These are phyloP conservation scores for Danio albolineatus DNA, from an alignment of 2,797 vertebrate genomes.

Conservation along the genomic window DNA sequence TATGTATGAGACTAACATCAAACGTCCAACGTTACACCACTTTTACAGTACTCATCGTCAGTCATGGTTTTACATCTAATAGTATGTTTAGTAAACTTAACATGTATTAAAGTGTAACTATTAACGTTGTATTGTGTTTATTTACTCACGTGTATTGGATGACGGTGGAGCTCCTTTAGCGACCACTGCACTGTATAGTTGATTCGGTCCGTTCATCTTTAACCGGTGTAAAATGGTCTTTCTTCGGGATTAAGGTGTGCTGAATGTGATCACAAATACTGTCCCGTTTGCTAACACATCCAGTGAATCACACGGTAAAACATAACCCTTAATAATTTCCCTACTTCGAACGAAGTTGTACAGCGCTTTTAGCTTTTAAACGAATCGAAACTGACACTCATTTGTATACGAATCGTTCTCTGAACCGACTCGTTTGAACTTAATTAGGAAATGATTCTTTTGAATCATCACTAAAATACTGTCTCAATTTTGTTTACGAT, in stretches of 20 bases:
- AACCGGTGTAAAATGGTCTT: not conserved
- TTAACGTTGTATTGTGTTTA: not conserved
- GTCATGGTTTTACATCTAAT: no score
- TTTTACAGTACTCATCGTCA: no score
- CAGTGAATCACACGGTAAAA: not conserved
- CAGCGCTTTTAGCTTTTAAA: not conserved
- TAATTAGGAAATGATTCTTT: not conserved
- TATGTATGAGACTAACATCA: no score
- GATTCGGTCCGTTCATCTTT: not conserved
- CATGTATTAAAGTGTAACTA: not conserved
- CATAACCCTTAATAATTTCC: no score
- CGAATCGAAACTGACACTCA: not conserved
- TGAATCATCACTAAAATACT: not conserved
- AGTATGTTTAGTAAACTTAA: not conserved
- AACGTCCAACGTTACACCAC: no score
- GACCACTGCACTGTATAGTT: not conserved
- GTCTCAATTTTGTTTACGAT: not conserved
- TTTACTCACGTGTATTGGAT: not conserved
- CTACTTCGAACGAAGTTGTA: not conserved
- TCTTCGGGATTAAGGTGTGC: not conserved
- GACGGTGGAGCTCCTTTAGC: slow-evolving; percentile 7
- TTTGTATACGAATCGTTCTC: not conserved
- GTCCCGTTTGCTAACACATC: not conserved
- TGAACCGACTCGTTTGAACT: not conserved
- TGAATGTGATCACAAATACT: not conserved